Evolutionary conservation across 2,113 vertebrate genomes (phyloP), one percentile per base, ranked within the genome.

Genomic region (Phylloscopus trochiloides): DNA sequence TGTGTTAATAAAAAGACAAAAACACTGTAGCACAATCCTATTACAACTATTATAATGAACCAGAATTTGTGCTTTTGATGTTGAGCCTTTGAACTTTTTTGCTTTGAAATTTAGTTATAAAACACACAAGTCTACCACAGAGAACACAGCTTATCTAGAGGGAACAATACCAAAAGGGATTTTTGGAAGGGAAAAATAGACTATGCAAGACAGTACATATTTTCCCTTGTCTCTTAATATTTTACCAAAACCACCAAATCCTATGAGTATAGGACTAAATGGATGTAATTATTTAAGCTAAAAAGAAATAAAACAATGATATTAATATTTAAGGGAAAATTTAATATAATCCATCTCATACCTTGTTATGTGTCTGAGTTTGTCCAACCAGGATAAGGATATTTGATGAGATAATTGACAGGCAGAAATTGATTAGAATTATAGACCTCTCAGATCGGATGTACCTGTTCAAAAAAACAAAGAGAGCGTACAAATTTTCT

Each of bases 391-490:
- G 97, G 92, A 99, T 99, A 96, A 99, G 98, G 92, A 99, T 99
- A 95, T 99, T 99, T 63, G 99, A 99, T 96, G 99, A 99, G 98
- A 99, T 98, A 97, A 99, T 99, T 40, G 99, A 99, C 66, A 99
- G 97, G 98, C 99, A 99, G 98, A 99, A 99, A 98, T 99, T 99
- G 97, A 99, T 99, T 90, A 99, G 97, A 97, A 99, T 99, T 97
- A 99, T 99, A 76, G 99, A 99, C 86, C 99, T 98, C 95, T 99
- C 99, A 85, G 99, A 99, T 92, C 99, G 98, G 94, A 99, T 99
- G 92, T 99, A 99, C 98, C 99, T 99, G 94, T 95, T 87, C 48
- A 96, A 91, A 97, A 97, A 97, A 81, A 13, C 12, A 97, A 89
- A 94, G 36, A 96, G 7, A 73, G 17, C 14, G 47, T 52, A 79